Base-by-base conservation (phyloP, 2,113 vertebrate species). In the Sialia sialis region DNA sequence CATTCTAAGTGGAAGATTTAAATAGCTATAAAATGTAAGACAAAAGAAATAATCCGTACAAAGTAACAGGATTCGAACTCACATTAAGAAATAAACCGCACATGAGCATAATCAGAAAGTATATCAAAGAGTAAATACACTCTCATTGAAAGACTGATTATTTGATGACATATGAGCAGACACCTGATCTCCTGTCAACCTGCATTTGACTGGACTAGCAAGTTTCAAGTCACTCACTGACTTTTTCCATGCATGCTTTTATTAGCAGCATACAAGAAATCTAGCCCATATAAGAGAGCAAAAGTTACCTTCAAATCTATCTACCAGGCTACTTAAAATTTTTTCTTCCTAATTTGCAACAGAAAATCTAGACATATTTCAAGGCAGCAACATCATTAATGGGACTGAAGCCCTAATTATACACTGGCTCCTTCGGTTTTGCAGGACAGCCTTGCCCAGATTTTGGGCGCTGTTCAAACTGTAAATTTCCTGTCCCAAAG, bases 311-410 rank as follows among this genome's bases (percentile, higher is more conserved):
- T 29, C 25, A 55, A 30, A 34, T 70, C 36, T 29, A 38, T 34
- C 85, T 62, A 72, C 32, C 39, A 72, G 16, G 9, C 43, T 68
- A 78, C 15, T 55, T 87, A 70, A 67, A 89, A 70, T 64, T 60
- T 39, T 73, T 76, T 34, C 49, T 87, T 82, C 52, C 54, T 26
- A 64, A 34, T 72, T 70, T 67, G 32, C 52, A 86, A 36, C 1
- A 63, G 11, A 54, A 41, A 56, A 48, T 38, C 41, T 32, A 43
- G 9, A 39, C 29, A 1, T 63, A 63, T 81, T 85, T 88, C n/a
- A 84, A 84, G 52, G 52, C 16, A 79, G 67, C 0, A 0, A 6
- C 12, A 25, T 9, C 43, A 18, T n/a, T 70, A 46, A 48, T 0
- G 0, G 26, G 43, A 84, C 25, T 32, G 52, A 77, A 60, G 48